Evolutionary conservation across 2,797 vertebrate species (phyloP).

Genomic region (Champsocephalus esox): DNA sequence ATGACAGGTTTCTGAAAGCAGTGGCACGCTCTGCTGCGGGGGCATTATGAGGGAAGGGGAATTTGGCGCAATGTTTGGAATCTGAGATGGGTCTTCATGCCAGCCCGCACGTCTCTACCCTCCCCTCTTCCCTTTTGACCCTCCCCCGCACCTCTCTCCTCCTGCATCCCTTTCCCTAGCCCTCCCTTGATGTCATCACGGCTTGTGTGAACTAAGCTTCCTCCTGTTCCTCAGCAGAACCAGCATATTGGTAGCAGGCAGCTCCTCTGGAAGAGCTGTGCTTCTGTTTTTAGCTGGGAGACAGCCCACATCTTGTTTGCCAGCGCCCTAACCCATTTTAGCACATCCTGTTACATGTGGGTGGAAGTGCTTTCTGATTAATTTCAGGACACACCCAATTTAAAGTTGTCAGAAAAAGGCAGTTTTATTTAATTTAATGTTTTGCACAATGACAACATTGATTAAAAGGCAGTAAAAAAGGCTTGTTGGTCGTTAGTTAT

Average conservation of each 20-base stretch:
- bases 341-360: slow-evolving; percentile 68
- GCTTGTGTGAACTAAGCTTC: slow-evolving; percentile 61
- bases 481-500: slow-evolving; percentile 42
- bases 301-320: slow-evolving; percentile 48
- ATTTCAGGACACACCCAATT: slow-evolving; percentile 66
- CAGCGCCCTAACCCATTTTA: slow-evolving; percentile 37
- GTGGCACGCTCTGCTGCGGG: slow-evolving; percentile 53
- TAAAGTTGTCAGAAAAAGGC: slow-evolving; percentile 20
- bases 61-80: slow-evolving; percentile 82
- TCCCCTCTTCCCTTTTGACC: slow-evolving; percentile 26
- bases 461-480: slow-evolving; percentile 42
- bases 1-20: slow-evolving; percentile 62
- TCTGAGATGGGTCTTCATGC: slow-evolving; percentile 71
- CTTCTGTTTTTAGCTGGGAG: slow-evolving; percentile 67
- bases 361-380: slow-evolving; percentile 77
- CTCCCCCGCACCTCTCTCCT: slow-evolving; percentile 26
- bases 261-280: slow-evolving; percentile 20
- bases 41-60: slow-evolving; percentile 66
- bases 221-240: slow-evolving; percentile 50
- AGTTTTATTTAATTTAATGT: slow-evolving; percentile 25
- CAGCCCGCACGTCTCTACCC: slow-evolving; percentile 76
- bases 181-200: slow-evolving; percentile 40
- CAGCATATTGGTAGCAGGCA: slow-evolving; percentile 43
- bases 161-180: slow-evolving; percentile 14
- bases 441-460: slow-evolving; percentile 20